Conservation (phyloP, 2,113 vertebrate species). For the Vireo altiloquus region DNA sequence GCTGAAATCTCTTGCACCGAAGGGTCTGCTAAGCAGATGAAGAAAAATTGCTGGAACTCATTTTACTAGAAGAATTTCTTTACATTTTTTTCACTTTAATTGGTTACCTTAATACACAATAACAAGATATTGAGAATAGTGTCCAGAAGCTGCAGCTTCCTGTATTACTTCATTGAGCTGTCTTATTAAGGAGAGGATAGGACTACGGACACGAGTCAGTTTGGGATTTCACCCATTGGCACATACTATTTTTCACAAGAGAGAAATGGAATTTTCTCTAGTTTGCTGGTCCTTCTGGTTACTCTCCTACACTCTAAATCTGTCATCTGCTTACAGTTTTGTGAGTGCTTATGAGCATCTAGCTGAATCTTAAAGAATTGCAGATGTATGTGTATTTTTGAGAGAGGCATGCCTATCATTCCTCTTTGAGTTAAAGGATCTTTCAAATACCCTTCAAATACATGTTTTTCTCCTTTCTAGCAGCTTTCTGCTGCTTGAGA, state of each 20-base stretch:
- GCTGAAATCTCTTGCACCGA: neutral
- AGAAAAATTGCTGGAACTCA: slow-evolving; percentile 6
- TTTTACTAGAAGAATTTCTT: neutral
- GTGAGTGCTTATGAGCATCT: neutral
- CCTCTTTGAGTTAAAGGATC: neutral
- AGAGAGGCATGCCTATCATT: slow-evolving; percentile 3
- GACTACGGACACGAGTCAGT: neutral
- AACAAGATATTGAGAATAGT: neutral
- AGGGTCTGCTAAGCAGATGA: slow-evolving; percentile 4
- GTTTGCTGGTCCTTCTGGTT: slow-evolving; percentile 15
- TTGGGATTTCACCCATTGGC: neutral
- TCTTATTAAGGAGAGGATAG: neutral
- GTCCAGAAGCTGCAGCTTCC: neutral
- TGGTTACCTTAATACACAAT: neutral
- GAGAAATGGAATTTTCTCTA: neutral
- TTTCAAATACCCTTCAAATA: neutral
- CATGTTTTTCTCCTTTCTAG: neutral
- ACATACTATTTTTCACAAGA: neutral
- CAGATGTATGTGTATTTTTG: slow-evolving; percentile 9
- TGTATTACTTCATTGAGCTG: neutral
- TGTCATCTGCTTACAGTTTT: slow-evolving; percentile 43
- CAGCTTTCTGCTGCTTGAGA: neutral
- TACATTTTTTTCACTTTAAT: neutral
- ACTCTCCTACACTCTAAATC: neutral
- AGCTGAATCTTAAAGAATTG: slow-evolving; percentile 1